A percentile compares a stretch with the other conserved stretches of the same genome.
These are phyloP conservation scores for Drosophila asahinai DNA, from an alignment of 1,140 invertebrate genomes.

Conservation along the genomic window DNA sequence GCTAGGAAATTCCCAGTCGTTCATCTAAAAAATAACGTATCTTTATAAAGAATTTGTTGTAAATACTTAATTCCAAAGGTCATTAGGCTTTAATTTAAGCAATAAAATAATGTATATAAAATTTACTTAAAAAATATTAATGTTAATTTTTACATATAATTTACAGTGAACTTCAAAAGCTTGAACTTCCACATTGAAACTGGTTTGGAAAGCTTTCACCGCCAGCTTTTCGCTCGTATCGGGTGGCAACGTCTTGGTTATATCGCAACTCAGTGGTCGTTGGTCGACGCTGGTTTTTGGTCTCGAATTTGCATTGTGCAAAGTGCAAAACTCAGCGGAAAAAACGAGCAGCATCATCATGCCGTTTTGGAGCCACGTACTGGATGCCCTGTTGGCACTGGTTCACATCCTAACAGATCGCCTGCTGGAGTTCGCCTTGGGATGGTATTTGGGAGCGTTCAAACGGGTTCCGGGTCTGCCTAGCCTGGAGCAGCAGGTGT, in stretches of 20 bases:
- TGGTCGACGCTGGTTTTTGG: constrained; percentile 4
- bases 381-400: constrained; percentile 56
- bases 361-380: constrained; percentile 50
- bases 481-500: constrained; percentile 85
- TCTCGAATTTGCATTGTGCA: constrained; percentile 34
- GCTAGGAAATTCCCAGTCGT: no score
- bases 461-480: constrained; percentile 85
- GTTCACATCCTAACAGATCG: constrained; percentile 69
- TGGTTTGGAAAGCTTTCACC: constrained; percentile 38
- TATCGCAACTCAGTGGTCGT: constrained; percentile 29
- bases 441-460: constrained; percentile 67
- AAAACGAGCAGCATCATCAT: constrained; percentile 24
- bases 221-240: constrained; percentile 31
- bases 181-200: constrained; percentile 5
- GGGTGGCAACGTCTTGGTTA: constrained; percentile 35
- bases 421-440: constrained; percentile 69
- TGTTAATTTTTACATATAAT: no score
- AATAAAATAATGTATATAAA: neutral
- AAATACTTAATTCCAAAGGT: no score
- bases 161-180: neutral
- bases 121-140: neutral
- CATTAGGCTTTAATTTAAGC: no score
- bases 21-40: no score
- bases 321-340: constrained; percentile 35
- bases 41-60: no score